These are phyloP conservation scores for Dasypus novemcinctus DNA, from an alignment of 2,113 vertebrate species.

Conservation along the genomic window DNA sequence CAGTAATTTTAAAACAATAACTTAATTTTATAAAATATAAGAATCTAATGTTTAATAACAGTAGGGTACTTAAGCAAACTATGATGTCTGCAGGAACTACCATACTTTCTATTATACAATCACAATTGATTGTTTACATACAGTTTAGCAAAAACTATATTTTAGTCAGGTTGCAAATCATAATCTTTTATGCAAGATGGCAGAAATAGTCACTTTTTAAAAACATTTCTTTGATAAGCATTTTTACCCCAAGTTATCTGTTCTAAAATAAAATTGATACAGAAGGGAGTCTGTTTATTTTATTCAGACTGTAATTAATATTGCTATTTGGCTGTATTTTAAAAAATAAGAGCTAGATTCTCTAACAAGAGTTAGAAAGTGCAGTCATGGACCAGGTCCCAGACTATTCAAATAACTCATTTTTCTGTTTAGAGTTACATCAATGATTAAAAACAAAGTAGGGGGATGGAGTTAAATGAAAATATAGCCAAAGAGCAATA, in stretches of 20 bases:
- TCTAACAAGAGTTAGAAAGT: neutral
- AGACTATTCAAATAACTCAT: conserved; percentile 25
- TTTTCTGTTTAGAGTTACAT: conserved; percentile 20
- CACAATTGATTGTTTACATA: neutral
- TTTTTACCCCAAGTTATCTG: neutral
- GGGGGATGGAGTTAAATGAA: neutral
- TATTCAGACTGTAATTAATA: conserved; percentile 55
- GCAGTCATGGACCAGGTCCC: neutral
- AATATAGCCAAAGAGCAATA: neutral
- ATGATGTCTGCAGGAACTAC: neutral
- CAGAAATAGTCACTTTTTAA: neutral
- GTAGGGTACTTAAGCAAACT: neutral
- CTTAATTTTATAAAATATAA: neutral
- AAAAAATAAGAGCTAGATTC: neutral
- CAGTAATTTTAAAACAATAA: neutral
- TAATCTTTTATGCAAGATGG: neutral
- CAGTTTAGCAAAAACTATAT: neutral
- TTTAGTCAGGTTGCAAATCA: conserved; percentile 16
- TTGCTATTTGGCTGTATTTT: conserved; percentile 35
- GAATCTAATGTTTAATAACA: neutral
- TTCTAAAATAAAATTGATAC: conserved; percentile 58
- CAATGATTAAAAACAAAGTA: neutral
- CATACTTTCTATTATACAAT: neutral
- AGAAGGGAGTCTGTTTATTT: conserved; percentile 47
- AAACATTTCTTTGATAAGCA: neutral